Base-by-base conservation (phyloP, 1,140 invertebrate genomes). In the Solen grandis region DNA sequence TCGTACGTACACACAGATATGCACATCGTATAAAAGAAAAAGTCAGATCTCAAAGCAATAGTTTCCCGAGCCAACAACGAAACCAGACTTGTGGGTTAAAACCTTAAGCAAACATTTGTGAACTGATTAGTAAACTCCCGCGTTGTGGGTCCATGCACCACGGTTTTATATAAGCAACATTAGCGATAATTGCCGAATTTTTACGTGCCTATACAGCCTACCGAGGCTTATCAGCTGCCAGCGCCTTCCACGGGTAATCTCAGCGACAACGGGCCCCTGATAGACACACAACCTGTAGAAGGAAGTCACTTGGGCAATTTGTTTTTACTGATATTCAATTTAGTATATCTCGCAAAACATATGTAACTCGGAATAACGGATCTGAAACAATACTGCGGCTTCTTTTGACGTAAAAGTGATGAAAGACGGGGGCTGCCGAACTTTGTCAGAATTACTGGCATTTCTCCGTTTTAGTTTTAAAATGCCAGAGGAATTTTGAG, bases 281-380 rank as follows among this genome's bases (percentile, higher is more conserved):
- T 57, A 46, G 50, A 68, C 63, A 69, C 41, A 35, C 63, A 35
- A 54, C 38, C 41, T 78, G 38, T 46, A 78, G 36, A 36, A 66
- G 52, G 50, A 46, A 66, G 62, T 65, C 63, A 78, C 41, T 69
- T 62, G 63, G 62, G 46, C 66, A 78, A 78, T 78, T 78, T 78
- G 75, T 78, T 78, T 78, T 78, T 78, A 78, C 75, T 68, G 63
- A 78, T 78, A 78, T 55, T 59, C 65, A 38, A 78, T 78, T 78
- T 78, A 68, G 65, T 38, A 29, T 78, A 68, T 78, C 75, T 69
- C 62, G 59, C 27, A 31, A 69, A 66, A 33, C 54, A 59, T 27
- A 55, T 31, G 14, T 46, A 46, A 46, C 41, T 8, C 8, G 8
- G 19, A 46, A 46, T 10, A 46, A 19, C 41, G 8, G 19, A 46